Evolutionary conservation across 2,113 vertebrate species (phyloP).

Genomic region (Athene cunicularia): DNA sequence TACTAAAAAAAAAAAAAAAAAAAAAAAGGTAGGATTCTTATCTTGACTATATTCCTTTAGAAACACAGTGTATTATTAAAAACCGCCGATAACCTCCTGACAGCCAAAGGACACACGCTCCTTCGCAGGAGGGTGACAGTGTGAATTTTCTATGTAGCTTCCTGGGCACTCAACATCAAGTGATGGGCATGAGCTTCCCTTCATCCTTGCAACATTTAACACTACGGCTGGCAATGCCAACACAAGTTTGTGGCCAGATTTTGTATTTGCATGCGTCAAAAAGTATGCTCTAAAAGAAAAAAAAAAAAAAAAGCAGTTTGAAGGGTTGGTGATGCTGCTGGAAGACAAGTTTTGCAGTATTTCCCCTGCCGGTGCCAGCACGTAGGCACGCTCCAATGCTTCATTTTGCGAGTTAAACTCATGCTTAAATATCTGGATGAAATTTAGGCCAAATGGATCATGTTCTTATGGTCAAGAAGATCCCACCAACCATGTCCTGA

Average conservation of each 20-base stretch:
- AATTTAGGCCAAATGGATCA: not conserved
- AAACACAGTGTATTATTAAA: constrained; percentile 3
- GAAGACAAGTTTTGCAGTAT: not conserved
- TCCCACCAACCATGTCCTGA: rapidly evolving
- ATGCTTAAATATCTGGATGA: not conserved
- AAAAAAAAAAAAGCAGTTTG: not conserved
- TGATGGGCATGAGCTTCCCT: not conserved
- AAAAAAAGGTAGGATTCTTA: not conserved
- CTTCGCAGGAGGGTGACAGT: not conserved
- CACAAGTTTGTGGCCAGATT: not conserved
- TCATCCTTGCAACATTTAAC: rapidly evolving
- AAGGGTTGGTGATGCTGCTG: not conserved
- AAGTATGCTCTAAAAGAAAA: not conserved
- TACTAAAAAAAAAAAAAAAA: not conserved
- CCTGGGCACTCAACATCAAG: not conserved
- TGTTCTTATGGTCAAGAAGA: not conserved
- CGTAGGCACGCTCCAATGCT: rapidly evolving
- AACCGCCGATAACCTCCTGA: constrained; percentile 5
- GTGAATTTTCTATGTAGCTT: not conserved
- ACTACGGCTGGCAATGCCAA: rapidly evolving
- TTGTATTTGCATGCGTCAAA: not conserved
- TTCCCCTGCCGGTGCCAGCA: rapidly evolving
- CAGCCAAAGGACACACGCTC: not conserved
- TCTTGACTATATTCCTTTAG: not conserved
- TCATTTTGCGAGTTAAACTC: not conserved